Base-by-base conservation (phyloP, 2,113 vertebrate species). In the Nyctereutes procyonoides region DNA sequence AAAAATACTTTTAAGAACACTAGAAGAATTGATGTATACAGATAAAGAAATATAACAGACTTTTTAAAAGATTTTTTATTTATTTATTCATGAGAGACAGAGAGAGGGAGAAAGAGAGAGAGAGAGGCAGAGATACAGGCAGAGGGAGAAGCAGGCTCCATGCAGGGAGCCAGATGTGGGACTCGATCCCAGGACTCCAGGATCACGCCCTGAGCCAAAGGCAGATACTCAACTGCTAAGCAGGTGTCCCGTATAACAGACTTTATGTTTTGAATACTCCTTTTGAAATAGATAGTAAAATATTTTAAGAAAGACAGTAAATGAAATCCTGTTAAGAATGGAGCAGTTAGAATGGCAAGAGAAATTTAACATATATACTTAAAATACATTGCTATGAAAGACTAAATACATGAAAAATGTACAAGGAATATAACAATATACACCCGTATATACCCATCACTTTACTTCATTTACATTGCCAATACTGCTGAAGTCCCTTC, bases 361-460 rank as follows among this genome's bases (percentile, higher is more conserved):
- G 0, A 22, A n/a, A 71, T 84, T 53, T 84, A 79, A 65, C 11
- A 79, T 65, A 12, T 17, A 56, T 20, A 74, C 76, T 71, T 48
- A 88, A 97, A 90, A 32, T 90, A 32, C 20, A 60, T 8, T 73
- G 3, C 19, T 87, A 63, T 19, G 55, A 76, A 79, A 89, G 2
- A 85, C 35, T 24, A 85, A 74, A 0, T 53, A 26, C 9, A 56
- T 43, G 35, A 0, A 88, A 94, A 94, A 82, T 92, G 2, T 30
- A 32, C 51, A 32, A 51, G 6, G 19, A 73, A 85, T 87, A 73
- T 88, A 86, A 67, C 5, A 35, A 90, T 58, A 80, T 55, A 48
- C 0, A 69, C 0, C 43, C 43, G 0, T 62, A 0, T 28, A 51
- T 28, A 28, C 2, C 8, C 22, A 82, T 77, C 14, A 43, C 5